Base-by-base conservation (phyloP, 2,113 vertebrate genomes). In the Struthio camelus region DNA sequence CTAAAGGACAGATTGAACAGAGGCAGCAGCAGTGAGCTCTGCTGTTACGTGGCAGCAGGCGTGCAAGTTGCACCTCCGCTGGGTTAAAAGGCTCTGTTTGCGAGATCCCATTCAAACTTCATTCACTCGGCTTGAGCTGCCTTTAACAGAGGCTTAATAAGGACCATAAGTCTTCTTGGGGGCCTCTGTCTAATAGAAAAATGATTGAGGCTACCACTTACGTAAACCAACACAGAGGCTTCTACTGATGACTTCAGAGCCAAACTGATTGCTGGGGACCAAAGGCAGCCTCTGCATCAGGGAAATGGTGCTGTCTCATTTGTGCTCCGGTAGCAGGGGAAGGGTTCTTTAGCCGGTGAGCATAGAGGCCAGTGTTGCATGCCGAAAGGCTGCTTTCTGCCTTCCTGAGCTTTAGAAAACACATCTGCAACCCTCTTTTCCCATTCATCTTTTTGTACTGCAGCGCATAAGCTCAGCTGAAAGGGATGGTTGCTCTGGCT, bases 1-100 rank as follows among this genome's bases (percentile, higher is more conserved):
- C 89, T 89, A 80, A 89, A 96, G 87, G 94, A 95, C 95, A 96
- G 71, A 96, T 89, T 94, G 87, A 93, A 94, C 79, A 91, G 85
- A 89, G 91, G 89, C 46, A 83, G 85, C 71, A 91, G 59, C 89
- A 91, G 91, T 17, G 93, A 95, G 87, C 56, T 89, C 91, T 94
- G 79, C 59, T 85, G 70, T 40, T 87, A 75, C 79, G 75, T 85
- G 72, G 76, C 82, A 95, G 85, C 85, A 78, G 71, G 71, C 38
- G 70, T 83, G 54, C 25, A 51, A 93, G 72, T 82, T 89, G 36
- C 23, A 75, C 76, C 42, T 94, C 82, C 77, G n/a, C 59, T 80
- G 64, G 79, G 28, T 80, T 91, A 67, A 96, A 94, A 77, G n/a
- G 20, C 32, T 81, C 64, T 15, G 42, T 97, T 91, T 95, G 32